These are phyloP conservation scores for Acanthiza pusilla DNA, from an alignment of 2,797 vertebrate species.

Conservation along the genomic window DNA sequence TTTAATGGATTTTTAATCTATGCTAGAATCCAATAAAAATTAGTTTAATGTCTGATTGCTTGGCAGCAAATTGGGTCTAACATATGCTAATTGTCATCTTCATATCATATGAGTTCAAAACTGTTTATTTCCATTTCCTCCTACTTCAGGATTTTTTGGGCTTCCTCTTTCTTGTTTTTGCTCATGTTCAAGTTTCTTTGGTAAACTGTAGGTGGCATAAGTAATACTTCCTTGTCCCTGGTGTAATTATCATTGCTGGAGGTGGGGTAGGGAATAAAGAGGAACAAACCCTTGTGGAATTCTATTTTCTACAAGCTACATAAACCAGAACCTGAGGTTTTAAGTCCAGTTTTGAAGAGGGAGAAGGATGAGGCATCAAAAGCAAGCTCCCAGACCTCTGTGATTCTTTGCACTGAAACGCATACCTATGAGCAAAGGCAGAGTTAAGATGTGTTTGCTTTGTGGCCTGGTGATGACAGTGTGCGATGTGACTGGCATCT, in stretches of 20 bases:
- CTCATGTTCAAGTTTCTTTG: slow-evolving; percentile 14
- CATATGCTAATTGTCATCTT: slow-evolving; percentile 5
- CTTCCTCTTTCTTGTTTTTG: background rate
- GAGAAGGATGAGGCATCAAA: background rate
- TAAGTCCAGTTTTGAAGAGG: background rate
- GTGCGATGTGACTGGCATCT: background rate
- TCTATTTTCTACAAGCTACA: background rate
- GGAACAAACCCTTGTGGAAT: background rate
- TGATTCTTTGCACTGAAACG: background rate
- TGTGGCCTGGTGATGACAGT: background rate
- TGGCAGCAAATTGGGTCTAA: background rate
- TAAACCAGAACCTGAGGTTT: background rate
- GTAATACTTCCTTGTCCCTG: background rate
- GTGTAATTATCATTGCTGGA: background rate
- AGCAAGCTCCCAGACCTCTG: background rate
- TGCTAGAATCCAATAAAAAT: background rate
- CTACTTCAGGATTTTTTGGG: background rate
- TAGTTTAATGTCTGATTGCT: background rate
- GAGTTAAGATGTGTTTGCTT: background rate
- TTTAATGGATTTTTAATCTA: slow-evolving; percentile 31
- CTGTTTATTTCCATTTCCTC: slow-evolving; percentile 32
- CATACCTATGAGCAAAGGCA: background rate
- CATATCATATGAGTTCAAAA: background rate
- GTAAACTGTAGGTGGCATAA: slow-evolving; percentile 42
- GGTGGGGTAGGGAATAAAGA: background rate